Percentiles rank a stretch among this genome's conserved stretches.
Evolutionary conservation across 2,888 invertebrate genomes (phyloP).

Genomic region (Dysmachus trigonus): DNA sequence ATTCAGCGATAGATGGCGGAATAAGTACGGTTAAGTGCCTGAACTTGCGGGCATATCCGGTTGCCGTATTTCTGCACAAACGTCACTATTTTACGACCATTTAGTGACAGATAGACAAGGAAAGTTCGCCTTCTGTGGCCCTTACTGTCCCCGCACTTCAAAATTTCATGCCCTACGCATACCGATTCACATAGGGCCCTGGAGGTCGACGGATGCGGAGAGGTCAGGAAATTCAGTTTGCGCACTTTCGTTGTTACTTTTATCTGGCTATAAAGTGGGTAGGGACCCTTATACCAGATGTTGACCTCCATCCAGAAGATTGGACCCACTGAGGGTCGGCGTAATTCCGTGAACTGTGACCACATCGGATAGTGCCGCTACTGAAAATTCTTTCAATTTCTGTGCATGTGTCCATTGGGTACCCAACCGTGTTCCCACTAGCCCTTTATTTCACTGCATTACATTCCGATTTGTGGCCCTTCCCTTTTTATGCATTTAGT

Average conservation of each 20-base stretch:
- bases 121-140: neutral
- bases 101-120: neutral
- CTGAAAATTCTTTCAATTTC: neutral
- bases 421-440: neutral
- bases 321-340: neutral
- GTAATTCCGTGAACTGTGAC: neutral
- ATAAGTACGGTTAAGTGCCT: neutral
- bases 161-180: neutral
- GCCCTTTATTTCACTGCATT: neutral
- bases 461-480: neutral
- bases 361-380: neutral
- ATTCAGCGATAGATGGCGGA: neutral
- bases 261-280: neutral
- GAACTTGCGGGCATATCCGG: neutral
- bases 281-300: neutral
- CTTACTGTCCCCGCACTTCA: neutral
- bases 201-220: neutral
- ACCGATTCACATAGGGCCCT: neutral
- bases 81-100: neutral
- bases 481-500: neutral
- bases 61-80: neutral
- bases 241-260: neutral
- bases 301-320: neutral
- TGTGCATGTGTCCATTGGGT: neutral
- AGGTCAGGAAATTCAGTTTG: neutral